Evolutionary conservation across 2,888 invertebrate species (phyloP), one percentile per base, ranked within the genome.

Genomic region (Choristoneura rosaceana): DNA sequence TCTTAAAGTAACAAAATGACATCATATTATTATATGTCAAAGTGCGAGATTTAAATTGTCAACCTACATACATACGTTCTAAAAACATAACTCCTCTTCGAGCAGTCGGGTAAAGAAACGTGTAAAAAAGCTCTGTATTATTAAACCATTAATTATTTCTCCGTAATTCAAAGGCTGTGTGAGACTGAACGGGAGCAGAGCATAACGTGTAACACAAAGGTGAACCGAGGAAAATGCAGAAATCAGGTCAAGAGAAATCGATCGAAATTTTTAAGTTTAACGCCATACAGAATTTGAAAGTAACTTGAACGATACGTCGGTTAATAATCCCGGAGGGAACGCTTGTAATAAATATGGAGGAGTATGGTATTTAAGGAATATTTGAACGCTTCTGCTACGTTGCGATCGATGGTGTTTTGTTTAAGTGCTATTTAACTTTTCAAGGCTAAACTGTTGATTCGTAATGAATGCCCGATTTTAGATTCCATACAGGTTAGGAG

Each of bases 241-340:
- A 86, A 85, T 83, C 82, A 81, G 86, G 87, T 84, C 86, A 84
- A 79, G 81, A 81, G 76, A 79, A 84, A 85, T 86, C 87, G 84
- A 85, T 85, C 80, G 77, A 76, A 76, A 81, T 84, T 83, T 84
- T 79, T 84, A 84, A 82, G 78, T 82, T 81, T 77, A 79, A 80
- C 81, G 76, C 75, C 76, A 76, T 76, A 58, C 41, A 41, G 47
- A 55, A 60, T 63, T 71, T 60, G 66, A 25, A 25, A 0, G 5
- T 4, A 38, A 7, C 4, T 38, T 4, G 38, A 69, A 55, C 45
- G 55, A 66, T 17, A 17, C 15, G n/a, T 63, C 9, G 50, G 50
- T 71, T 67, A 50, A 71, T 58, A 64, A 58, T 58, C 33, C 64
- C 59, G 50, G 33, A 55, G 34, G 34, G 52, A 5, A 62, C 41